Evolutionary conservation across 2,113 vertebrate genomes (phyloP).

Genomic region (Ailurus styani): DNA sequence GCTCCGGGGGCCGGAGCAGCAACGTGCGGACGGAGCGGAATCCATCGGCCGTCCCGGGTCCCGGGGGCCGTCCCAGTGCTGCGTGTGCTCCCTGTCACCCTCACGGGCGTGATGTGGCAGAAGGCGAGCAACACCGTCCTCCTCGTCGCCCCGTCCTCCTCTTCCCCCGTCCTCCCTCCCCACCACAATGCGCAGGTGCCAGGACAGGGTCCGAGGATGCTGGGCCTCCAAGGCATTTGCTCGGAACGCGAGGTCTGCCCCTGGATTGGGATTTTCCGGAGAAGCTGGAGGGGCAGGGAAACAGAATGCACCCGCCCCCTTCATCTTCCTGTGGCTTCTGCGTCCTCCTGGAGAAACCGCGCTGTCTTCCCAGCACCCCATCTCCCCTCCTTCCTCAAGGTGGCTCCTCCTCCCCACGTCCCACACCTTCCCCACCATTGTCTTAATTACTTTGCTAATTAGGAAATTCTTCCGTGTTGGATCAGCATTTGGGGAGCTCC

Average conservation of each 20-base stretch:
- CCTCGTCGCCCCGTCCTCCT: no score
- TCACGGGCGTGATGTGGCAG: fast-evolving
- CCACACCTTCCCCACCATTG: not conserved
- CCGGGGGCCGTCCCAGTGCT: fast-evolving
- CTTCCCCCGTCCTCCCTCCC: not conserved
- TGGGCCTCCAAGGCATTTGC: not conserved
- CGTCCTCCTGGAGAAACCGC: not conserved
- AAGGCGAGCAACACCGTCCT: no score
- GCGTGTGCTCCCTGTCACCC: fast-evolving
- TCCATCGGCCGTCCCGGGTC: fast-evolving
- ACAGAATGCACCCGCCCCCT: fast-evolving
- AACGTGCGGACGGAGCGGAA: fast-evolving
- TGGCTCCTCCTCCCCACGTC: not conserved
- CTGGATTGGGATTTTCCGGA: not conserved
- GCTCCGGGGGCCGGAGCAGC: not conserved
- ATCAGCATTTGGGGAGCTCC: not conserved
- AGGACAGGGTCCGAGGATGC: not conserved
- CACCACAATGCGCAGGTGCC: not conserved
- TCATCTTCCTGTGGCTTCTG: not conserved
- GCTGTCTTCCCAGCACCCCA: not conserved
- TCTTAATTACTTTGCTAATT: not conserved
- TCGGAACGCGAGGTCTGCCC: no score
- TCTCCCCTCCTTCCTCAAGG: not conserved
- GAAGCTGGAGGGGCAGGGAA: not conserved
- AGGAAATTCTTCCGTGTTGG: not conserved